Evolutionary conservation across 2,888 invertebrate species (phyloP).

Genomic region (Gisinianus flammeolus): DNA sequence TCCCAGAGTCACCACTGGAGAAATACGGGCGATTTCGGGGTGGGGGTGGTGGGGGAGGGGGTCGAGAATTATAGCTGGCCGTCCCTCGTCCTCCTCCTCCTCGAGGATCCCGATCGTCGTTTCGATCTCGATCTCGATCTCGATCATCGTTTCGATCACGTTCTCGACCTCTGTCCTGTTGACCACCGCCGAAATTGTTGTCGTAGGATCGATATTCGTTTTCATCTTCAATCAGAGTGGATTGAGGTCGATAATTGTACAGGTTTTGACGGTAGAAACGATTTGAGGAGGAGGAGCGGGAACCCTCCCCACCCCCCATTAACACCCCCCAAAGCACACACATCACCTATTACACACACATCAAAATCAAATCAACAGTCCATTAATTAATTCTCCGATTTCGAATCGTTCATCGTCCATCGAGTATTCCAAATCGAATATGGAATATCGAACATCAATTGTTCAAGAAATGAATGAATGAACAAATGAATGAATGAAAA

Average conservation of each 20-base stretch:
- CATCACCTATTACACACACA: no score
- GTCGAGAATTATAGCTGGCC: neutral
- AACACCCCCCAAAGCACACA: neutral
- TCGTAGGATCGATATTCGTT: constrained; percentile 28
- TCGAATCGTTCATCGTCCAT: no score
- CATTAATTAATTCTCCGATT: no score
- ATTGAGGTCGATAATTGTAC: constrained; percentile 27
- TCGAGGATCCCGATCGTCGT: neutral
- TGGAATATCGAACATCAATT: no score
- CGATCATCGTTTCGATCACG: neutral
- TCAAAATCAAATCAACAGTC: neutral
- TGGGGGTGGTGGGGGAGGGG: constrained; percentile 3
- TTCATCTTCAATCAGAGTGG: constrained; percentile 29
- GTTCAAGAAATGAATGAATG: neutral
- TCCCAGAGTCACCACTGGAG: neutral
- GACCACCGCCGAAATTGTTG: neutral
- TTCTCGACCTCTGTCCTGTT: neutral
- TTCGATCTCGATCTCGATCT: neutral
- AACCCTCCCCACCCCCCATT: neutral
- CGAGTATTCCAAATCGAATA: no score
- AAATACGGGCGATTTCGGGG: neutral
- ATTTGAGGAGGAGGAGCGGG: neutral
- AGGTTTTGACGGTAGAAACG: constrained; percentile 19
- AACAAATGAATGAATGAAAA: neutral
- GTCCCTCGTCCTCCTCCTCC: neutral